phyloP scores from a whole-genome alignment of 1,140 invertebrate species.

The Leptinotarsa undecemlineata region DNA sequence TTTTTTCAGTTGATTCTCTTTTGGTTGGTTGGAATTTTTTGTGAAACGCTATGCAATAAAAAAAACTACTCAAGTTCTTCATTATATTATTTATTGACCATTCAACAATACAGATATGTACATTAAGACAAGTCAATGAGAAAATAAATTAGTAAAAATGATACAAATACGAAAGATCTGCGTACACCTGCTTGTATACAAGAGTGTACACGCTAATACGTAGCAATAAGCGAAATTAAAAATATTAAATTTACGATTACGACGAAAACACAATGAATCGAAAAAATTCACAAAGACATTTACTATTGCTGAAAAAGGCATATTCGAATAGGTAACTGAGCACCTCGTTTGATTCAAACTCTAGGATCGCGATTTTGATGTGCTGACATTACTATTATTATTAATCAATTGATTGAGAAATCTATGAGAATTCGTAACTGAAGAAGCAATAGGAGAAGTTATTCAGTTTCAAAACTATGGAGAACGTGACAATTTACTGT shows the following conservation, averaged over 20 bases:
- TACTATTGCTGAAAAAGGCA: slow-evolving; percentile 20
- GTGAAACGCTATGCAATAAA: neutral
- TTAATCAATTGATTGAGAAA: neutral
- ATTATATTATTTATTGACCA: slow-evolving; percentile 21
- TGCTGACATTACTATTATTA: slow-evolving; percentile 15
- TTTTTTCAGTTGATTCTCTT: too few species aligned
- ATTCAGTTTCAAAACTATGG: too few species aligned
- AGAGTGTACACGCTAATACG: slow-evolving; percentile 11
- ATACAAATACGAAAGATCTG: neutral
- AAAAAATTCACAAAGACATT: neutral
- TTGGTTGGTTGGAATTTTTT: too few species aligned
- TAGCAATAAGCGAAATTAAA: slow-evolving; percentile 14
- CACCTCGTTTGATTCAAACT: slow-evolving; percentile 1
- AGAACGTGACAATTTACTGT: too few species aligned
- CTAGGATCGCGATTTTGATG: slow-evolving; percentile 11
- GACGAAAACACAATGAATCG: slow-evolving; percentile 13
- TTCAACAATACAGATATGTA: slow-evolving; percentile 26
- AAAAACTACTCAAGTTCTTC: neutral
- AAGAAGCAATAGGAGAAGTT: too few species aligned
- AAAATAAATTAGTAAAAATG: slow-evolving; percentile 21
- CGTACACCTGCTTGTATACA: slow-evolving; percentile 9
- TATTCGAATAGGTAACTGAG: slow-evolving; percentile 7
- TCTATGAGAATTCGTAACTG: neutral
- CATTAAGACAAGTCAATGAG: slow-evolving; percentile 4
- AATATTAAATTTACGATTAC: slow-evolving; percentile 4